Conservation (phyloP, 2,797 vertebrate genomes). For the Halcyon chelicuti region DNA sequence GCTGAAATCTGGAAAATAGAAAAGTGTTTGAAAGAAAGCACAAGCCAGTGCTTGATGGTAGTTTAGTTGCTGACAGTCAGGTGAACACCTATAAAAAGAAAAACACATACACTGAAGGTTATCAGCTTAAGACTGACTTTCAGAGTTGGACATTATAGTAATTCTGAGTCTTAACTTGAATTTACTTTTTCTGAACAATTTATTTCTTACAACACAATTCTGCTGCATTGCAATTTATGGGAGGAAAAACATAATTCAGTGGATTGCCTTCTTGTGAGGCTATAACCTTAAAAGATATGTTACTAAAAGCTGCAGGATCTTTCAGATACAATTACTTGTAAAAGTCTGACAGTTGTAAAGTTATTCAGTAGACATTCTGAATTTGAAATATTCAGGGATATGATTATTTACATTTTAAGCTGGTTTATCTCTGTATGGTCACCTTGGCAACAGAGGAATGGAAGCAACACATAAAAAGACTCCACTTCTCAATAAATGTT, state of each 20-base stretch:
- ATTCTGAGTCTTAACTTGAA: neutral
- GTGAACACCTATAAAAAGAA: neutral
- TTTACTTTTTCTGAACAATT: slow-evolving; percentile 2
- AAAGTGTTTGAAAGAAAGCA: neutral
- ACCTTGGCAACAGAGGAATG: slow-evolving; percentile 40
- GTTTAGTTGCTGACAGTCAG: neutral
- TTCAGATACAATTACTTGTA: slow-evolving; percentile 1
- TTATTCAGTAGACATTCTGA: slow-evolving; percentile 37
- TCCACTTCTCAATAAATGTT: neutral
- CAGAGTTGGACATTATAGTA: slow-evolving; percentile 12
- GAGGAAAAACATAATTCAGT: slow-evolving; percentile 22
- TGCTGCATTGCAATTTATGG: neutral
- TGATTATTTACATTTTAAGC: slow-evolving; percentile 51
- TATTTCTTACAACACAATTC: neutral
- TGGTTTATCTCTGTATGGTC: slow-evolving; percentile 37
- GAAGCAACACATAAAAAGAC: slow-evolving; percentile 10
- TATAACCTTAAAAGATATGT: slow-evolving; percentile 29
- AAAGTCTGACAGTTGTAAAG: slow-evolving; percentile 46
- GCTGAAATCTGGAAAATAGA: neutral
- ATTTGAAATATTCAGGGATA: slow-evolving; percentile 37
- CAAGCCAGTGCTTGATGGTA: neutral
- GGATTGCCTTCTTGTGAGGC: neutral
- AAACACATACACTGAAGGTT: neutral
- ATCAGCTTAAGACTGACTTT: neutral
- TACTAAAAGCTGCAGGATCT: slow-evolving; percentile 41